Evolutionary conservation across 1,140 invertebrate genomes (phyloP), one percentile per base, ranked within the genome.

Genomic region (Drosophila varians): DNA sequence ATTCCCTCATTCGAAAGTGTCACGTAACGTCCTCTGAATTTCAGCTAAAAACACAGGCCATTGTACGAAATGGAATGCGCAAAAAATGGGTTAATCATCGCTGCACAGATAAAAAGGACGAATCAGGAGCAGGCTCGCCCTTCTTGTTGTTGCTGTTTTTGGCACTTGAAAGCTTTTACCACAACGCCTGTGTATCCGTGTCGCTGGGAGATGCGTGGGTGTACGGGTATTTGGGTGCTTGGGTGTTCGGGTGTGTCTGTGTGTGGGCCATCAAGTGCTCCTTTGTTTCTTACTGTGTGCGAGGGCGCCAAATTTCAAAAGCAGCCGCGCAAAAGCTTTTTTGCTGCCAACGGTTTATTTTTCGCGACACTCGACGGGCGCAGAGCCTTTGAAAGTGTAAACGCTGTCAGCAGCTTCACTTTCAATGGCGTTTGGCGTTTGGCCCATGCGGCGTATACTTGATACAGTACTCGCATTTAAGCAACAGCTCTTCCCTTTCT

Each of bases 131-230:
- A 53, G 77, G 73, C 55, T 82, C 58, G 51, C 19, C 51, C 56
- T 75, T 56, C 53, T 77, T 62, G 48, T 61, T 62, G 71, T 71
- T 42, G 38, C 14, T 72, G 79, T 38, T 78, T 61, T 46, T 87
- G 82, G 16, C 70, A 87, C 82, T 87, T 87, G 82, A 87, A 87
- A 87, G 82, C 82, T 87, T 87, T 87, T 86, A 87, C 77, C 77
- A 82, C 83, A 87, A 82, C 86, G 64, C 45, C 36, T 51, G 52
- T 72, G 70, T 73, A 56, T 73, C 14, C 16, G 68, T 72, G 58
- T 46, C 38, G 19, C 21, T 7, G 2, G n/a, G 52, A 8, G 8
- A 19, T 54, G 23, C 38, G 38, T 42, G 38, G 12, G 38, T 42
- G 38, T 28, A 28, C n/a, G n/a, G n/a, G n/a, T n/a, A n/a, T n/a